phyloP scores from a whole-genome alignment of 1,140 invertebrate species.

The Trialeurodes vaporariorum region DNA sequence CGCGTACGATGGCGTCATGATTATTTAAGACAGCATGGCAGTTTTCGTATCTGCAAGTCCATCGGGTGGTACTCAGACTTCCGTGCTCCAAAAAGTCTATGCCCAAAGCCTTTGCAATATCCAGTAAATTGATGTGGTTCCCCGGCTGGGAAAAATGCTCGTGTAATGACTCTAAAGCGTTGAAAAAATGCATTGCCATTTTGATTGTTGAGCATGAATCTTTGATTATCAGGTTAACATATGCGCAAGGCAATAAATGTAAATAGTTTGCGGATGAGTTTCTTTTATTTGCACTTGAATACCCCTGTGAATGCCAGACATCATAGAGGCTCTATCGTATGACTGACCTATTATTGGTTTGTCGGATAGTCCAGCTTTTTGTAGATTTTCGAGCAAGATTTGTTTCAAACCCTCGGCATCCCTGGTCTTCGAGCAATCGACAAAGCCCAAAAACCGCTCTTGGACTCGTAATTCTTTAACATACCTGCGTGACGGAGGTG shows the following conservation, averaged over 20 bases:
- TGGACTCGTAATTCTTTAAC: constrained; percentile 7
- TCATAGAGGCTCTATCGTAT: constrained; percentile 4
- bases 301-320: constrained; percentile 8
- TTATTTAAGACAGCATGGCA: constrained; percentile 1
- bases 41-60: background rate
- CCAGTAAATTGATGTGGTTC: background rate
- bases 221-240: constrained; percentile 3
- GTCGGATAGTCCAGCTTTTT: background rate
- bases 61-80: background rate
- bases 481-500: too few species aligned
- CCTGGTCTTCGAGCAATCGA: background rate
- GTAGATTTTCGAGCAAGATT: background rate
- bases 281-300: constrained; percentile 5
- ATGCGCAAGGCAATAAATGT: constrained; percentile 1
- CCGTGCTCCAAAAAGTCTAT: background rate
- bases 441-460: constrained; percentile 6
- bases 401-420: constrained; percentile 6
- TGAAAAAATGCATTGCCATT: constrained; percentile 1
- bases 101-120: constrained; percentile 1
- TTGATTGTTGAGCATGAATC: background rate
- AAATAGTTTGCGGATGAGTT: background rate
- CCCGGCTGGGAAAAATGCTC: background rate
- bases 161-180: constrained; percentile 4
- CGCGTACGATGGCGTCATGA: background rate
- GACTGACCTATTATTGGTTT: constrained; percentile 9